phyloP scores from a whole-genome alignment of 2,888 invertebrate genomes.

The Hypomecis punctinalis region DNA sequence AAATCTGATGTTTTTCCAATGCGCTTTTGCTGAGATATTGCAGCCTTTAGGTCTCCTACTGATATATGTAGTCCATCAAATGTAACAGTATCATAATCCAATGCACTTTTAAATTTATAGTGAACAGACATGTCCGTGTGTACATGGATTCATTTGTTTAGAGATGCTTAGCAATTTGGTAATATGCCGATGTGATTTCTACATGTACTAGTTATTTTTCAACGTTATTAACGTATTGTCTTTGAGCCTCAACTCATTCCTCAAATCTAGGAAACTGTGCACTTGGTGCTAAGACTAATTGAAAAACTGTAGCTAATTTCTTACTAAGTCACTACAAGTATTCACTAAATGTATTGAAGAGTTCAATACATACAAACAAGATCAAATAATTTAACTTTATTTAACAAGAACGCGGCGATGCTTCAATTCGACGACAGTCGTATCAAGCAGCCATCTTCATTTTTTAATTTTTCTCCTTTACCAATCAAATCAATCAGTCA shows the following conservation, averaged over 20 bases:
- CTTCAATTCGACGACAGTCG: too few relatives aligned
- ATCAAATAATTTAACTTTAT: too few relatives aligned
- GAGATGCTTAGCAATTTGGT: slow-evolving; percentile 36
- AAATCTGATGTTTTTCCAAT: slow-evolving; percentile 97
- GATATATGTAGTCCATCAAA: slow-evolving; percentile 99
- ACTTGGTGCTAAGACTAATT: background rate
- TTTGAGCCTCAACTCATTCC: background rate
- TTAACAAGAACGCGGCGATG: too few relatives aligned
- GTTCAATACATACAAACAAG: too few relatives aligned
- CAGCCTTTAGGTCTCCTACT: slow-evolving; percentile 96
- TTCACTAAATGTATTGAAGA: background rate
- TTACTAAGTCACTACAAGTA: background rate
- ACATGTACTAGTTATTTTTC: background rate
- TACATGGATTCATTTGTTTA: slow-evolving; percentile 27
- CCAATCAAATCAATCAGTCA: too few relatives aligned
- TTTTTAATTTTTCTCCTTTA: too few relatives aligned
- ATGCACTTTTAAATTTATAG: slow-evolving; percentile 98
- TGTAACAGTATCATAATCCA: slow-evolving; percentile 97
- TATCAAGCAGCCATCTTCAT: too few relatives aligned
- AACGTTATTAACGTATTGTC: background rate
- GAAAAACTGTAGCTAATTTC: background rate
- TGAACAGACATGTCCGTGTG: slow-evolving; percentile 94
- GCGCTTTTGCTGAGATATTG: slow-evolving; percentile 97
- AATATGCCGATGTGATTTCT: slow-evolving; percentile 6
- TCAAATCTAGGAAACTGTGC: background rate